These are phyloP conservation scores for Dioctria linearis DNA, from an alignment of 2,888 invertebrate species.

Conservation along the genomic window DNA sequence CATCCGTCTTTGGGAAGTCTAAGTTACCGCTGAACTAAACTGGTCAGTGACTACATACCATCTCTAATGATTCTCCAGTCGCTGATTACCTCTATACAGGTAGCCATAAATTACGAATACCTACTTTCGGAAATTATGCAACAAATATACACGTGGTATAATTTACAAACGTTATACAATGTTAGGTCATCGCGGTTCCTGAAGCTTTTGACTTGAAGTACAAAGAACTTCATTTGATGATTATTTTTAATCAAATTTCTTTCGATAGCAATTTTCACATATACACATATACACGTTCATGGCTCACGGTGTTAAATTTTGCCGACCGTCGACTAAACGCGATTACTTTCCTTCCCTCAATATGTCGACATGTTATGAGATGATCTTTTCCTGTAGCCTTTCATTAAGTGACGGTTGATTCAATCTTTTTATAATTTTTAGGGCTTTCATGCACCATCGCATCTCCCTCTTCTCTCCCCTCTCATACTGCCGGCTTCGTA, in stretches of 20 bases:
- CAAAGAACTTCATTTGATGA: background rate
- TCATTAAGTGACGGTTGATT: constrained; percentile 52
- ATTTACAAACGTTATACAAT: constrained; percentile 26
- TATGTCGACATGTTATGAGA: constrained; percentile 41
- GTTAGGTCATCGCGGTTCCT: background rate
- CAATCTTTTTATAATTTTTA: constrained; percentile 25
- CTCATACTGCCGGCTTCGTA: constrained; percentile 4
- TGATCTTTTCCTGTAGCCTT: constrained; percentile 54
- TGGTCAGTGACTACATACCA: background rate
- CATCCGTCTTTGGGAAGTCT: constrained; percentile 25
- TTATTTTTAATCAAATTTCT: background rate
- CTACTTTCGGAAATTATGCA: constrained; percentile 49
- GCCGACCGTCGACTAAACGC: background rate
- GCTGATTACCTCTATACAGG: background rate
- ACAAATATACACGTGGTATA: constrained; percentile 35
- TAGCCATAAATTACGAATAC: constrained; percentile 48
- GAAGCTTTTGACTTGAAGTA: background rate
- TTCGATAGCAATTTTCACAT: background rate
- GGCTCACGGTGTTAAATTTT: background rate
- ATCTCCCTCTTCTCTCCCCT: constrained; percentile 4
- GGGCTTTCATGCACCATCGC: constrained; percentile 29
- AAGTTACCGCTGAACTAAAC: constrained; percentile 9
- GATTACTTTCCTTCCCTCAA: background rate
- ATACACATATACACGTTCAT: background rate
- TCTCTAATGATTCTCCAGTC: background rate